Conservation (phyloP, 37 sponge, comb jelly and placozoan genomes). For the Mnemiopsis leidyi region DNA sequence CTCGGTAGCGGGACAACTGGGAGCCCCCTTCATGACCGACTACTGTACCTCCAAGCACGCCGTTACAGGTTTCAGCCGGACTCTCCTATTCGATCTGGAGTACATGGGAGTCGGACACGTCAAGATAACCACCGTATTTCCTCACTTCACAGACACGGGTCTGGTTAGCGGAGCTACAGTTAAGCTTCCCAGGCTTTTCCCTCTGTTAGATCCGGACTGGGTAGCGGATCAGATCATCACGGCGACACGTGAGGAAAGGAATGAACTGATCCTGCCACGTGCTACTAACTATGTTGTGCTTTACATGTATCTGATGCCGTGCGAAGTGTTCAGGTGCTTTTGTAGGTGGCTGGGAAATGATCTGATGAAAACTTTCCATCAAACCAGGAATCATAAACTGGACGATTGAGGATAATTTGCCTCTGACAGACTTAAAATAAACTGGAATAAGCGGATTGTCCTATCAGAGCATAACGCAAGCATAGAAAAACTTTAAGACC, state of each 20-base stretch:
- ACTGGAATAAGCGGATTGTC: too few relatives aligned
- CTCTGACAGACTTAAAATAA: too few relatives aligned
- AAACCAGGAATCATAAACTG: neutral
- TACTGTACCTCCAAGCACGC: conserved; percentile 48
- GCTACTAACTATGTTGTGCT: neutral
- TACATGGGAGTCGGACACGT: conserved; percentile 9
- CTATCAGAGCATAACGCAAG: too few relatives aligned
- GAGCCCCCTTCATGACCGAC: conserved; percentile 52
- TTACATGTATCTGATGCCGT: neutral
- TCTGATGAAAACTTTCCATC: conserved; percentile 46
- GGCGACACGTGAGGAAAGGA: neutral
- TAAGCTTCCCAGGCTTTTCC: conserved; percentile 6
- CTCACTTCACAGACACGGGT: conserved; percentile 51
- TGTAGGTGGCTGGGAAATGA: conserved; percentile 54
- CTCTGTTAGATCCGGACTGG: conserved; percentile 4
- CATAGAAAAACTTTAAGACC: too few relatives aligned
- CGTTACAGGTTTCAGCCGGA: conserved; percentile 6
- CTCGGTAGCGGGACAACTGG: neutral
- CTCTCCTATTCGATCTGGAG: conserved; percentile 21
- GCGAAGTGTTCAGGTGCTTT: conserved; percentile 14
- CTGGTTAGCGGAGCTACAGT: conserved; percentile 37
- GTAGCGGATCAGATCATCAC: conserved; percentile 13
- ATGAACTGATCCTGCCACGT: conserved; percentile 37
- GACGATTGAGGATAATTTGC: neutral
- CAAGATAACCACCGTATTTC: conserved; percentile 46